Evolutionary conservation across 2,797 vertebrate genomes (phyloP).

Genomic region (Etheostoma perlongum): DNA sequence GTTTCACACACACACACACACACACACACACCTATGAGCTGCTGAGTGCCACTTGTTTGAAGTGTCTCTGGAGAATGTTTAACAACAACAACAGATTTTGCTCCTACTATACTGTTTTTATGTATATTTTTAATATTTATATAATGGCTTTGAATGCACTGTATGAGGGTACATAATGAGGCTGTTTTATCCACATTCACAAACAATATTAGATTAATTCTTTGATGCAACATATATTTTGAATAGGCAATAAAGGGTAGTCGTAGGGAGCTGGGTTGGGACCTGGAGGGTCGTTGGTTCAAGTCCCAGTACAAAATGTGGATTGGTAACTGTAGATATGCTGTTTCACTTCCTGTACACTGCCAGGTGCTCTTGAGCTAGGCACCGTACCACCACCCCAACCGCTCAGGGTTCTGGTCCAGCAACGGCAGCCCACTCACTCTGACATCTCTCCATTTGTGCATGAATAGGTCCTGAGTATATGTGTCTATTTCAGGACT

Average conservation of each 20-base stretch:
- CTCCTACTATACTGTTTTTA: neutral
- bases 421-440: no score
- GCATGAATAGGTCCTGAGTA: no score
- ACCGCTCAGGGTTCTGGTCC: no score
- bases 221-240: neutral
- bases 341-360: no score
- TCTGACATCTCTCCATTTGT: no score
- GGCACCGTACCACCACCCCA: no score
- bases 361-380: no score
- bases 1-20: neutral
- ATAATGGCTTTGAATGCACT: neutral
- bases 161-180: neutral
- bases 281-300: no score
- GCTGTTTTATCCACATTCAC: neutral
- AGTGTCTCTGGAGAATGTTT: slow-evolving; percentile 7
- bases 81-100: neutral
- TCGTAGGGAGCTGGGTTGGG: no score
- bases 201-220: slow-evolving; percentile 6
- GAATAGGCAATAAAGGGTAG: neutral
- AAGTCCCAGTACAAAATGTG: no score
- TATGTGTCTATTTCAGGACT: no score
- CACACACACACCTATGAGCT: neutral
- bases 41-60: slow-evolving; percentile 6
- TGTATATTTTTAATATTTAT: slow-evolving; percentile 9
- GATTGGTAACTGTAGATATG: no score